Percentiles rank a stretch among this genome's conserved stretches.
These are phyloP conservation scores for Volucella bombylans DNA, from an alignment of 2,888 invertebrate species.

Conservation along the genomic window DNA sequence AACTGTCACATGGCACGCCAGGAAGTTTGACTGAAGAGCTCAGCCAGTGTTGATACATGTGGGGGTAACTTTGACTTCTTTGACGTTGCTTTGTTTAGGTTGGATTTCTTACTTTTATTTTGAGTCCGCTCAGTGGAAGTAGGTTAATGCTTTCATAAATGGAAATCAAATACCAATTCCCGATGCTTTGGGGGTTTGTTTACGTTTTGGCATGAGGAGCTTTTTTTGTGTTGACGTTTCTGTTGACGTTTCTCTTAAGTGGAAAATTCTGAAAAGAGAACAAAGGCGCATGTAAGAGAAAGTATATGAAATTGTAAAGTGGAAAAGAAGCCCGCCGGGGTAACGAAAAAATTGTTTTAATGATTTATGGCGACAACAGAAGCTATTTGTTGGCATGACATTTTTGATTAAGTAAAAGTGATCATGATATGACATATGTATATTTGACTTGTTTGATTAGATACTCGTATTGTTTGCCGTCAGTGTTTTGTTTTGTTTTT, in stretches of 20 bases:
- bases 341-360: slow-evolving; percentile 32
- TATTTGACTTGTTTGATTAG: slow-evolving; percentile 43
- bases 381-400: slow-evolving; percentile 68
- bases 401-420: slow-evolving; percentile 70
- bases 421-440: slow-evolving; percentile 57
- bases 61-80: slow-evolving; percentile 42
- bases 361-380: slow-evolving; percentile 69
- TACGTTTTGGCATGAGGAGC: slow-evolving; percentile 46
- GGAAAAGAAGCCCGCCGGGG: neutral
- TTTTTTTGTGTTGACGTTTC: slow-evolving; percentile 9
- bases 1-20: neutral
- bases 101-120: slow-evolving; percentile 8
- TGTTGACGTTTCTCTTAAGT: slow-evolving; percentile 15
- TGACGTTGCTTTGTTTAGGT: slow-evolving; percentile 10
- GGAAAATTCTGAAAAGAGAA: slow-evolving; percentile 19
- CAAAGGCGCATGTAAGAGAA: slow-evolving; percentile 12
- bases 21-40: slow-evolving; percentile 51
- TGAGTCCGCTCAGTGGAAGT: slow-evolving; percentile 57
- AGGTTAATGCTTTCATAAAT: slow-evolving; percentile 72
- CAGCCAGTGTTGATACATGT: slow-evolving; percentile 13
- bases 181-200: slow-evolving; percentile 50
- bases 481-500: slow-evolving; percentile 19
- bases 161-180: slow-evolving; percentile 11
- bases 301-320: slow-evolving; percentile 5
- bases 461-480: slow-evolving; percentile 6